Evolutionary conservation across 2,888 invertebrate species (phyloP), one percentile per base, ranked within the genome.

Genomic region (Epirrhoe tristata): DNA sequence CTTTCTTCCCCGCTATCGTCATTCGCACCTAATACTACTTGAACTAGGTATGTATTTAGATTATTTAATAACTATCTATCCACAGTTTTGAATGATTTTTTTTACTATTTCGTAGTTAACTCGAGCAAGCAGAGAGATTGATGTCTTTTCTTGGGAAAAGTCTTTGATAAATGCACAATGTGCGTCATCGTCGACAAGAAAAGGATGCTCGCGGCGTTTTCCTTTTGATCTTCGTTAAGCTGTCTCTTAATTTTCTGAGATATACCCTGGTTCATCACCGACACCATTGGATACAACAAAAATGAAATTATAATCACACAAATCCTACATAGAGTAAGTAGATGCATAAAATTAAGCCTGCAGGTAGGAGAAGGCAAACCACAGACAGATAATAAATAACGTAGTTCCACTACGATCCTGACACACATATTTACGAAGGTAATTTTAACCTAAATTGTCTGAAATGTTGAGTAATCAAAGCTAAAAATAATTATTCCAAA

Each of bases 101-200:
- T 39, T 39, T 39, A 39, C 39, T 39, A 12, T 39, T 39, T 8
- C 39, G 1, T 39, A 12, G 7, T 39, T 10, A 39, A 39, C 12
- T 39, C 10, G 39, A 39, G 39, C 5, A 43, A 43, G 24, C 24
- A 24, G 12, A 43, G 39, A 43, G 39, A 43, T 43, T 43, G 12
- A 12, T 43, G 12, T 10, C 39, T 43, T 43, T 43, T 43, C 39
- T 43, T 43, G 39, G 12, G 12, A 43, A 43, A 43, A 4, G 39
- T 43, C 39, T 43, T 43, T 43, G 39, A 43, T 43, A 50, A 50
- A 17, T 8, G 16, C 17, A 17, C 17, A 58, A 58, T 34, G 58
- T 34, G 50, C 48, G 58, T 48, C 34, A 12, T 10, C 31, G 58
- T 32, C 10, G 58, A 48, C 48, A 32, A 43, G 39, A 43, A 12